phyloP scores from a whole-genome alignment of 2,113 vertebrate species.

The Rhagologus leucostigma region DNA sequence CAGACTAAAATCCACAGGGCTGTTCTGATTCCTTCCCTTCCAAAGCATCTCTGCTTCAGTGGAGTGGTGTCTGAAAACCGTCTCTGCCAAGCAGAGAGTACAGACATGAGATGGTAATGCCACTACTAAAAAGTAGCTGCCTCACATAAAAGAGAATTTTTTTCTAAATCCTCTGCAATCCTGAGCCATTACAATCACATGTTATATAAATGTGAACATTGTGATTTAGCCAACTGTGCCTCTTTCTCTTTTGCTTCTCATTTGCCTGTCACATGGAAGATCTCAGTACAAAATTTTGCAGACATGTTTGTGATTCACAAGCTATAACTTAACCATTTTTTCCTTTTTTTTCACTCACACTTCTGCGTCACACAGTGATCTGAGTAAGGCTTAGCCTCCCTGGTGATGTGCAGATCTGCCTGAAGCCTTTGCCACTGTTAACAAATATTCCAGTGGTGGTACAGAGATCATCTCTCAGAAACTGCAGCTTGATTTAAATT shows the following conservation, averaged over 20 bases:
- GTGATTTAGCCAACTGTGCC: neutral
- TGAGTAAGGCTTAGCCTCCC: neutral
- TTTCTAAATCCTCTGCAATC: slow-evolving; percentile 15
- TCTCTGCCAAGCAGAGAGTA: neutral
- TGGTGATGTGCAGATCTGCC: neutral
- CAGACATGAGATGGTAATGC: neutral
- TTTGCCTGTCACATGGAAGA: neutral
- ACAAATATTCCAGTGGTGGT: neutral
- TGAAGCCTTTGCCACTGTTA: neutral
- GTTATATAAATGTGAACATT: neutral
- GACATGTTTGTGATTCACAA: neutral
- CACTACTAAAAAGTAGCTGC: neutral
- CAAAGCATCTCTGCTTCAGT: neutral
- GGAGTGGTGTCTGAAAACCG: neutral
- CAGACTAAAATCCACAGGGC: neutral
- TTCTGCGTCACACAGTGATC: neutral
- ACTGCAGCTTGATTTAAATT: slow-evolving; percentile 56
- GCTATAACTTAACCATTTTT: neutral
- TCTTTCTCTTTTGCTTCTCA: neutral
- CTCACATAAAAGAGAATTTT: neutral
- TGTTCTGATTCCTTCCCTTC: neutral
- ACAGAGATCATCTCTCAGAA: neutral
- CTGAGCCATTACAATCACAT: neutral
- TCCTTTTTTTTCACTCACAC: neutral
- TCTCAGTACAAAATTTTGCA: neutral